phyloP scores from a whole-genome alignment of 2,888 invertebrate genomes.

The Cephalotes varians region DNA sequence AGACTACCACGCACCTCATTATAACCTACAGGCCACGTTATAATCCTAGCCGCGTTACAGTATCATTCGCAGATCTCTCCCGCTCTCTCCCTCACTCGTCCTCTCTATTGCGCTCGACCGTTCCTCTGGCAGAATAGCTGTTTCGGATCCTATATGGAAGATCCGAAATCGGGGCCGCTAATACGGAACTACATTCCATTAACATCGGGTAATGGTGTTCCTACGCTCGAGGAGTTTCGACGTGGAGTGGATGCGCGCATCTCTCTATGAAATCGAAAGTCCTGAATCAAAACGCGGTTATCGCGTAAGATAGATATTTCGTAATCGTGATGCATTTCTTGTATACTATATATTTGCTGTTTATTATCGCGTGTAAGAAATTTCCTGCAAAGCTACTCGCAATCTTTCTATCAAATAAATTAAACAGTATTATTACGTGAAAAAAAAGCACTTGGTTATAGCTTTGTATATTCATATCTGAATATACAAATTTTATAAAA shows the following conservation, averaged over 20 bases:
- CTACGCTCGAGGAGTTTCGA: conserved; percentile 64
- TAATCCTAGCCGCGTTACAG: conserved; percentile 80
- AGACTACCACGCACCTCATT: conserved; percentile 82
- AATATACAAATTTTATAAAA: background rate
- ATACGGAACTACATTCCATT: conserved; percentile 79
- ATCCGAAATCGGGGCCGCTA: conserved; percentile 74
- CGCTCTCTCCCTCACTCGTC: conserved; percentile 59
- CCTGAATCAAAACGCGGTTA: conserved; percentile 1
- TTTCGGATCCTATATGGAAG: conserved; percentile 73
- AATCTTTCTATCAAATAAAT: background rate
- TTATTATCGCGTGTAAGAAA: background rate
- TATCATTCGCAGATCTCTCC: conserved; percentile 79
- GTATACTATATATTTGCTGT: background rate
- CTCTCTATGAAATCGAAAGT: conserved; percentile 37
- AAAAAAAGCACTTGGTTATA: background rate
- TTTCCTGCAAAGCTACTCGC: background rate
- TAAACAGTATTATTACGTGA: background rate
- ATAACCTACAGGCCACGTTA: conserved; percentile 79
- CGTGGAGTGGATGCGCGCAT: conserved; percentile 28
- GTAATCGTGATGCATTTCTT: background rate
- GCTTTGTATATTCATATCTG: background rate
- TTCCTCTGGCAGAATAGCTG: conserved; percentile 64
- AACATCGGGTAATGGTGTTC: conserved; percentile 75
- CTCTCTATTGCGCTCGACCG: conserved; percentile 55
- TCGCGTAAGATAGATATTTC: background rate